phyloP scores from a whole-genome alignment of 2,888 invertebrate species.

The Patella caerulea region DNA sequence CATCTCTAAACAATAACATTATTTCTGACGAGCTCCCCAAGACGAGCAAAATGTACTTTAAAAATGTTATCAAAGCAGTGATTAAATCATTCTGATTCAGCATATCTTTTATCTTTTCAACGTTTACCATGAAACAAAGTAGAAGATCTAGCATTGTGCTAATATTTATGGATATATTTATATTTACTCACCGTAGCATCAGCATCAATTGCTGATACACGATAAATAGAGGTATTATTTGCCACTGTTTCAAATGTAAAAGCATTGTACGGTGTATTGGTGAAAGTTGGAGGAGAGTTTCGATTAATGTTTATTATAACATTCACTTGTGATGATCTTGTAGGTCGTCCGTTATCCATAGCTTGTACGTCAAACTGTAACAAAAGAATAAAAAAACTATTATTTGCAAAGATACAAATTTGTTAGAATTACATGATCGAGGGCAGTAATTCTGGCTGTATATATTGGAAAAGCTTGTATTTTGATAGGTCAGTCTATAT shows the following conservation, averaged over 20 bases:
- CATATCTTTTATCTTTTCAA: too few relatives aligned
- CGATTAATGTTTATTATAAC: conserved; percentile 40
- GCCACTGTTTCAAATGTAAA: conserved; percentile 32
- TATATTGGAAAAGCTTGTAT: too few relatives aligned
- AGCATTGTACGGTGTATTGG: conserved; percentile 27
- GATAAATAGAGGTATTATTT: conserved; percentile 34
- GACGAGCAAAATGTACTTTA: too few relatives aligned
- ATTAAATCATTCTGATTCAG: not conserved
- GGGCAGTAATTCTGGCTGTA: too few relatives aligned
- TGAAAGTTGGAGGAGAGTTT: conserved; percentile 32
- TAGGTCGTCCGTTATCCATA: conserved; percentile 42
- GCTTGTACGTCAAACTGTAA: conserved; percentile 43
- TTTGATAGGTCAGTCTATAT: too few relatives aligned
- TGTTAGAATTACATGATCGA: too few relatives aligned
- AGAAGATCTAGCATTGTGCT: too few relatives aligned
- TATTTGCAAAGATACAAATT: too few relatives aligned
- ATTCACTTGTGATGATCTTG: conserved; percentile 21
- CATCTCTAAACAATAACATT: too few relatives aligned
- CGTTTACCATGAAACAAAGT: too few relatives aligned
- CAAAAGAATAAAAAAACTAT: too few relatives aligned
- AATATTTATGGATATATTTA: not conserved
- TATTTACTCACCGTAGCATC: conserved; percentile 43
- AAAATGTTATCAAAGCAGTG: not conserved
- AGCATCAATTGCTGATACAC: conserved; percentile 41
- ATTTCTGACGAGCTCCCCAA: too few relatives aligned